These are phyloP conservation scores for Lepus townsendii DNA, from an alignment of 2,797 vertebrate species.

Conservation along the genomic window DNA sequence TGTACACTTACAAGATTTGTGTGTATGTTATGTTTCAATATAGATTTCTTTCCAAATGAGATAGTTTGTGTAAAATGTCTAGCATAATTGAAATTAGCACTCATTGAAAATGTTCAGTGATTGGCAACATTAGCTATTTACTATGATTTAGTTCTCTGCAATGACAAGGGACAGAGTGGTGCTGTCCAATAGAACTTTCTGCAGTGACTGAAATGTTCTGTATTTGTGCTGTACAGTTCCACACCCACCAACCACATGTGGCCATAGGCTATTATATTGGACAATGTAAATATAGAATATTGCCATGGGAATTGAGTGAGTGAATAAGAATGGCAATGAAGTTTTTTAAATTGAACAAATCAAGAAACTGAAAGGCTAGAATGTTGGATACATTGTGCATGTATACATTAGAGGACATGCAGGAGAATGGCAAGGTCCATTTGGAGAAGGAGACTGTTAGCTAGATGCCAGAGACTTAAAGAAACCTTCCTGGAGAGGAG, in stretches of 20 bases:
- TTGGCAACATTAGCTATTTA: neutral
- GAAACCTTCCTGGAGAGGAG: neutral
- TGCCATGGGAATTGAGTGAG: neutral
- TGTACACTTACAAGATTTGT: neutral
- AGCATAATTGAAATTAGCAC: neutral
- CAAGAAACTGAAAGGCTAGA: slow-evolving; percentile 5
- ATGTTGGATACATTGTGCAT: neutral
- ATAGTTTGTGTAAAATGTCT: neutral
- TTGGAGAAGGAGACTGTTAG: slow-evolving; percentile 4
- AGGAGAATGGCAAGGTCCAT: neutral
- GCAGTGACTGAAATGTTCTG: neutral
- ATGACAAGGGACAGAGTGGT: neutral
- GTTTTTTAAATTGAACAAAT: slow-evolving; percentile 47
- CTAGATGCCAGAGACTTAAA: slow-evolving; percentile 33
- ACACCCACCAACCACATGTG: neutral
- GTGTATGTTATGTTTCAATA: slow-evolving; percentile 26
- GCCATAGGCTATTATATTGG: neutral
- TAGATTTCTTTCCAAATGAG: neutral
- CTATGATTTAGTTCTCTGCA: slow-evolving; percentile 22
- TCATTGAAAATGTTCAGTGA: slow-evolving; percentile 29
- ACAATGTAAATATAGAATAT: neutral
- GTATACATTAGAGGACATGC: neutral
- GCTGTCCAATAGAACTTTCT: neutral
- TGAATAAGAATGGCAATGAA: neutral
- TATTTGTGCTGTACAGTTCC: neutral